Percentiles rank a stretch among this genome's conserved stretches.
Conservation (phyloP, 1,140 invertebrate genomes). For the Acyrthosiphon pisum region DNA sequence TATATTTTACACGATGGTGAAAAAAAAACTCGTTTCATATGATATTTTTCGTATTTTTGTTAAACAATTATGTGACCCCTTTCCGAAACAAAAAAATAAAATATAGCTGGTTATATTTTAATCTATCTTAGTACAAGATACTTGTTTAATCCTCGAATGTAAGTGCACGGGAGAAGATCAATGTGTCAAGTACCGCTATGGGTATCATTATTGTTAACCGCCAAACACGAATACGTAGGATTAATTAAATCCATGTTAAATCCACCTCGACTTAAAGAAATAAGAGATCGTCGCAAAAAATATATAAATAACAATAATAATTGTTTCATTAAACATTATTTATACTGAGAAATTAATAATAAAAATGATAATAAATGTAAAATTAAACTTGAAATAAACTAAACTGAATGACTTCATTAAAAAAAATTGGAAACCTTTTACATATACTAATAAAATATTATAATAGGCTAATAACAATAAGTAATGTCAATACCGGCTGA, state of each 20-base stretch:
- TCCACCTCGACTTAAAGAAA: not conserved
- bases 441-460: too few species aligned
- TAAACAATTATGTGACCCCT: not conserved
- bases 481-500: not conserved
- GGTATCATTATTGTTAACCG: not conserved
- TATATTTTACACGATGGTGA: not conserved
- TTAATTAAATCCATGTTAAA: constrained; percentile 8
- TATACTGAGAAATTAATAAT: too few species aligned
- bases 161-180: not conserved
- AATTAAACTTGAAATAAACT: not conserved
- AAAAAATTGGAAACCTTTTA: not conserved
- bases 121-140: not conserved
- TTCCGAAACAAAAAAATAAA: not conserved
- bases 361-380: not conserved
- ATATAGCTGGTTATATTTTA: too few species aligned
- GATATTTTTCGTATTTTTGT: not conserved
- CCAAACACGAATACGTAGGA: not conserved
- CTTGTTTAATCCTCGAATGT: not conserved
- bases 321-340: not conserved
- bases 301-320: not conserved
- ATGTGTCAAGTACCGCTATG: not conserved
- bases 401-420: not conserved
- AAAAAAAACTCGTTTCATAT: not conserved
- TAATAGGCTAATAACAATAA: not conserved
- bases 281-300: not conserved